phyloP scores from a whole-genome alignment of 2,797 vertebrate species.

The Micrastur ruficollis region DNA sequence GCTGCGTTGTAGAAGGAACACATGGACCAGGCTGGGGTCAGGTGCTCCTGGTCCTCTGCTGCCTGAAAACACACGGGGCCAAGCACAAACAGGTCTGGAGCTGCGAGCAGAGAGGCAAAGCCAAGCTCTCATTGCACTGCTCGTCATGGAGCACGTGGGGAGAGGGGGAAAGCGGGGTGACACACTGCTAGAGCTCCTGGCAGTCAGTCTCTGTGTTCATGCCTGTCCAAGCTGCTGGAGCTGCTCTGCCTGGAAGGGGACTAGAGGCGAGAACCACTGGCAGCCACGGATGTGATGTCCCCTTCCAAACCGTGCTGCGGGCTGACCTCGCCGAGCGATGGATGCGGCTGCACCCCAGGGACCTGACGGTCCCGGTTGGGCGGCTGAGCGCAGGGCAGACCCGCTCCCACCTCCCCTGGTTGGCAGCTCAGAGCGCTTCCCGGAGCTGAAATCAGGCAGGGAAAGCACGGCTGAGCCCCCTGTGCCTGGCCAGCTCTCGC shows the following conservation, averaged over 20 bases:
- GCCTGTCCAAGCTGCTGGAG: background rate
- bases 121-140: background rate
- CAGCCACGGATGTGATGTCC: accelerated
- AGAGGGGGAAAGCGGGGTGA: background rate
- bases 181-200: background rate
- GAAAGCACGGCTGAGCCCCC: background rate
- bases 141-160: accelerated
- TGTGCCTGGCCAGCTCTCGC: background rate
- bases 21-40: accelerated
- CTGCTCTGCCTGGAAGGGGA: background rate
- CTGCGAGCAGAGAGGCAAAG: background rate
- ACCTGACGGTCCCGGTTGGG: accelerated
- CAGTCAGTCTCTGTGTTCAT: accelerated
- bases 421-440: background rate
- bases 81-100: background rate
- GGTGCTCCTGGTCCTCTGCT: background rate
- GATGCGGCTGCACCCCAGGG: background rate
- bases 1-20: background rate
- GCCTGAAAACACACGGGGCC: background rate
- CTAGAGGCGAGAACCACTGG: background rate
- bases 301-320: accelerated
- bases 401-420: background rate
- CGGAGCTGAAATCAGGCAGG: background rate
- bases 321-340: accelerated
- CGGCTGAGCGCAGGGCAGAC: background rate